Evolutionary conservation across 1,140 invertebrate genomes (phyloP), one percentile per base, ranked within the genome.

Genomic region (Stenopsyche tienmushanensis): DNA sequence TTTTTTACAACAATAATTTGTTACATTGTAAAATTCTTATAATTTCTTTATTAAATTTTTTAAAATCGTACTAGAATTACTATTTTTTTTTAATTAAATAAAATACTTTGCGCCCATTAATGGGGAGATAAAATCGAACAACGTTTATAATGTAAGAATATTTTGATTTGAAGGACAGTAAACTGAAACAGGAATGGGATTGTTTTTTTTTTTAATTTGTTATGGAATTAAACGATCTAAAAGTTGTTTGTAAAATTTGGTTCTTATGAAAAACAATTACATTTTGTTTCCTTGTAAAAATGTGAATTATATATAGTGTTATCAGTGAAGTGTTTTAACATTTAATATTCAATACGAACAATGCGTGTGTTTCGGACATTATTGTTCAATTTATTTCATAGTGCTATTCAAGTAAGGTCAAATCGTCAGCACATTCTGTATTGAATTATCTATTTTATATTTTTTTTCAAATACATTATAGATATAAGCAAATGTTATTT

Each of bases 381-480:
- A 15, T 47, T 7, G 44, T 47, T 5, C 5, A 34, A 34, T 34
- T 34, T 7, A 34, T 34, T 7, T 34, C 29, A 13, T 13, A 34
- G 29, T 34, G 29, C 29, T 34, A 34, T 5, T 13, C 29, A 34
- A 5, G 5, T 7, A 34, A 34, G 44, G 17, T 47, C 7, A 47
- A 47, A 47, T 47, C 18, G 18, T 47, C 44, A 47, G 8, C 10
- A 47, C 10, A 47, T 47, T 47, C 44, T 47, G 58, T 62, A 66
- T 66, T 66, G 65, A 60, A 59, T 62, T 66, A 55, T 62, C 65
- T 66, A 66, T 66, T 66, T 66, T 66, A 66, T 66, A 66, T 62
- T 66, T 49, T 66, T 66, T 66, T 62, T 66, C 62, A 62, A 62
- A 66, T 62, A 66, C 59, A 66, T 44, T 26, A 66, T 66, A 66